phyloP scores from a whole-genome alignment of 2,888 invertebrate genomes.

The Acleris sparsana region DNA sequence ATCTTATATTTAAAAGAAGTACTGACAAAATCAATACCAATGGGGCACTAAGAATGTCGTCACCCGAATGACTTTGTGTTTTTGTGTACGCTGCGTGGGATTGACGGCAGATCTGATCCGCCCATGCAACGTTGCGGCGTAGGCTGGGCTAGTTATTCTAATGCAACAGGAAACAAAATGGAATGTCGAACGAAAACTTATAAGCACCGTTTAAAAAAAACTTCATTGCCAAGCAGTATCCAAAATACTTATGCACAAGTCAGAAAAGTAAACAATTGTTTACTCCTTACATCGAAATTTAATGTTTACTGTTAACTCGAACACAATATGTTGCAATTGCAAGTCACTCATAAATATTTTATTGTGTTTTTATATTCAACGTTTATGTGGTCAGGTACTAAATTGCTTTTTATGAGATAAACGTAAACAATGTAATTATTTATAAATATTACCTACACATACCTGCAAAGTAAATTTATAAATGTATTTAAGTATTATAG shows the following conservation, averaged over 20 bases:
- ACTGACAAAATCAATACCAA: constrained; percentile 24
- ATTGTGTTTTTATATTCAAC: constrained; percentile 6
- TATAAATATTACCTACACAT: not conserved
- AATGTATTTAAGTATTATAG: not conserved
- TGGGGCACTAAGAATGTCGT: constrained; percentile 50
- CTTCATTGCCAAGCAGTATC: too few relatives aligned
- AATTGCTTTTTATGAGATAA: constrained; percentile 1
- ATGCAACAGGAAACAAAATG: constrained; percentile 20
- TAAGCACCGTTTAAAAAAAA: not conserved
- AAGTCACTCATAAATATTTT: not conserved
- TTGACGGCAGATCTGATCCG: constrained; percentile 61
- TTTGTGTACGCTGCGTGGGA: constrained; percentile 66
- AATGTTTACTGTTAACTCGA: too few relatives aligned
- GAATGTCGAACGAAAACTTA: constrained; percentile 13
- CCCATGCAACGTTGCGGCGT: constrained; percentile 50
- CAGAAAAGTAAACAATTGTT: too few relatives aligned
- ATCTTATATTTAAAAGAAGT: constrained; percentile 36
- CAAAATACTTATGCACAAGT: too few relatives aligned
- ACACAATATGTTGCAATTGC: too few relatives aligned
- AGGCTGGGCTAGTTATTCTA: constrained; percentile 30
- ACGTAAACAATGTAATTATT: not conserved
- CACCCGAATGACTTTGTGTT: constrained; percentile 60
- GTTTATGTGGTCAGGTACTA: not conserved
- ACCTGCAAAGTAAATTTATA: not conserved
- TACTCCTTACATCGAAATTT: too few relatives aligned